Evolutionary conservation across 2,113 vertebrate species (phyloP).

Genomic region (Megaptera novaeangliae): DNA sequence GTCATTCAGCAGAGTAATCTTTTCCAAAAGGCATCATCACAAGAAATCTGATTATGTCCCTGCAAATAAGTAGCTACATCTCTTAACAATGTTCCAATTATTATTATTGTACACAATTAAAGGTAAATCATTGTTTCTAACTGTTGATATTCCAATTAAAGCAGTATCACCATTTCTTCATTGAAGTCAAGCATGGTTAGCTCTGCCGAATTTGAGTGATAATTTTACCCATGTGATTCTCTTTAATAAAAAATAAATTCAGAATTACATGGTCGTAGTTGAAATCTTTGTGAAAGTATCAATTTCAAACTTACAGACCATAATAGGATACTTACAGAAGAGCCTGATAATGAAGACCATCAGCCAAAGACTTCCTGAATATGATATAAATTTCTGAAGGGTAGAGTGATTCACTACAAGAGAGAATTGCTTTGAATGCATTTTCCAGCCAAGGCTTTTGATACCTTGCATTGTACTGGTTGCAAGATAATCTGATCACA

Average conservation of each 20-base stretch:
- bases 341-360: not conserved
- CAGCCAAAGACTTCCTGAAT: not conserved
- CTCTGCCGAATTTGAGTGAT: not conserved
- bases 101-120: not conserved
- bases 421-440: not conserved
- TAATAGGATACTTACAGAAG: not conserved
- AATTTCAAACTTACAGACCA: not conserved
- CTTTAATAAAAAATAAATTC: not conserved
- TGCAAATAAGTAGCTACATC: not conserved
- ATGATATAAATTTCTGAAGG: not conserved
- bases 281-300: not conserved
- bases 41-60: not conserved
- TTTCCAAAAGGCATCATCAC: not conserved
- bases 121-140: not conserved
- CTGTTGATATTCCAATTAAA: not conserved
- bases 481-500: not conserved
- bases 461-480: not conserved
- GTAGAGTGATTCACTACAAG: not conserved
- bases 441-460: conserved; percentile 1
- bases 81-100: not conserved
- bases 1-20: not conserved
- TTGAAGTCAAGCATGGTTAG: not conserved
- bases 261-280: not conserved
- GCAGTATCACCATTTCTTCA: not conserved
- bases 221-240: not conserved